Conservation (phyloP, 2,888 invertebrate genomes). For the Perizoma flavofasciatum region DNA sequence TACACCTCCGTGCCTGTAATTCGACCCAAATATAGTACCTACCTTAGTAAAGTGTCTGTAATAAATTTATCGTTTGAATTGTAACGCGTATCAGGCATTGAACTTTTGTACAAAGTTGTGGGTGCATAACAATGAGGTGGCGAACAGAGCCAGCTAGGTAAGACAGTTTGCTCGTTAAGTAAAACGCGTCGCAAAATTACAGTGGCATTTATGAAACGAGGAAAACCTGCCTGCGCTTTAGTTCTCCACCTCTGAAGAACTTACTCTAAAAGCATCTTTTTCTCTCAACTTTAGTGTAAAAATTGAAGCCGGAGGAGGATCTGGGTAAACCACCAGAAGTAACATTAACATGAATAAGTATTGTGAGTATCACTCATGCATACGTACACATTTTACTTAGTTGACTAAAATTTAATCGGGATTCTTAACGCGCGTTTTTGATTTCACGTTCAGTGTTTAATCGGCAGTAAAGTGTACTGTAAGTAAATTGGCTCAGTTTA, state of each 20-base stretch:
- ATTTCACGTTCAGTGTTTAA: conserved; percentile 22
- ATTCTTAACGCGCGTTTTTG: conserved; percentile 21
- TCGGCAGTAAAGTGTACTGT: conserved; percentile 24
- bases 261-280: conserved; percentile 51
- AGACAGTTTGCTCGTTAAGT: conserved; percentile 2
- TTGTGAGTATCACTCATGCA: conserved; percentile 62
- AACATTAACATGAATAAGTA: conserved; percentile 64
- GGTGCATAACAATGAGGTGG: conserved; percentile 46
- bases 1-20: not conserved
- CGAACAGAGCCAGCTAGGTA: conserved; percentile 33
- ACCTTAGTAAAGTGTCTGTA: not conserved
- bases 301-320: conserved; percentile 57
- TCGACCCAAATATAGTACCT: not conserved
- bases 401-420: conserved; percentile 2
- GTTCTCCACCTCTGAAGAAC: conserved; percentile 42
- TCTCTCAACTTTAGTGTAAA: conserved; percentile 69
- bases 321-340: conserved; percentile 56
- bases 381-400: conserved; percentile 22
- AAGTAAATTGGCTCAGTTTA: conserved; percentile 45
- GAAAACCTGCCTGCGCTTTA: conserved; percentile 32
- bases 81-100: conserved; percentile 55
- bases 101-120: conserved; percentile 79
- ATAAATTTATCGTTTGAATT: conserved; percentile 1
- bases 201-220: not conserved
- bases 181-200: conserved; percentile 8